Base-by-base conservation (phyloP, 2,797 vertebrate genomes). In the Anabacerthia variegaticeps region DNA sequence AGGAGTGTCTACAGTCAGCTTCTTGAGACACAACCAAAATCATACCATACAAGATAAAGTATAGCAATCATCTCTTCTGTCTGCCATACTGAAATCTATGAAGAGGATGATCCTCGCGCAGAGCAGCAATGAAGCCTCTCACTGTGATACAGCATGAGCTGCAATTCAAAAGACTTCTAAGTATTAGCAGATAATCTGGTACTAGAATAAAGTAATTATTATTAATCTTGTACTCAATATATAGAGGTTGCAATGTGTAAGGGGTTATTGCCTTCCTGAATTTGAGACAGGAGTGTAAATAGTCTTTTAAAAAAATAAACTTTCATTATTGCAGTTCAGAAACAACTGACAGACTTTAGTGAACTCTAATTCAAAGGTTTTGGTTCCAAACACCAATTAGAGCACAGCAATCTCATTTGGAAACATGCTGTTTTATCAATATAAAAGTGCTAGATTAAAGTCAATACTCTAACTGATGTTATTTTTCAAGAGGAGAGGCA, bases 401-500 rank as follows among this genome's bases (percentile, higher is more conserved):
- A 88, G 49, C 41, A 58, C 9, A 54, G 56, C 39, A 76, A 84
- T 13, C 41, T 85, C 77, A 43, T 91, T 75, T 79, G 34, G 36
- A 93, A 91, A 81, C 39, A 41, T 19, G 30, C 27, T 54, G 24
- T 85, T 95, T 80, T 81, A 66, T 91, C 77, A 81, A 74, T 83
- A 54, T n/a, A 77, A 34, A 49, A 55, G 41, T 46, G 9, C 28
- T 78, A 32, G 58, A 77, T 76, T n/a, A 73, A 92, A 88, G 94
- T 96, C 92, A 78, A 58, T 95, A 73, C 34, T 32, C 26, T 48
- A 93, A 74, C 11, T 81, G 49, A 79, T 37, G 30, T 48, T 89
- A 76, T 84, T 96, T 96, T 94, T 93, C 37, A 56, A 74, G 63
- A 92, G 61, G 13, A 83, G 41, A 74, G 27, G 32, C 30, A 58